phyloP scores from a whole-genome alignment of 92 coral and sea anemone species.

The Zoanthus gigantus region DNA sequence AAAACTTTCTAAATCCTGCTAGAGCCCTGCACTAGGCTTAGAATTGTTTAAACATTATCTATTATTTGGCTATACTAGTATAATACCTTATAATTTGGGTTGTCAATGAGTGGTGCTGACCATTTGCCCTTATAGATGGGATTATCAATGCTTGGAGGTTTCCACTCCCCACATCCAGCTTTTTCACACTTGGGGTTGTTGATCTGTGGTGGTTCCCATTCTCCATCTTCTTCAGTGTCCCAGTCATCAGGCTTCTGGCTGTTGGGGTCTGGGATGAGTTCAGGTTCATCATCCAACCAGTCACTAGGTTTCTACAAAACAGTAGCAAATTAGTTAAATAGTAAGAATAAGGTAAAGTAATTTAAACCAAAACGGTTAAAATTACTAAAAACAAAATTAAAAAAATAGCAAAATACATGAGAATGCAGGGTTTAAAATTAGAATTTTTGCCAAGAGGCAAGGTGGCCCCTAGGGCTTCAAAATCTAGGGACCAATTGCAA shows the following conservation, averaged over 20 bases:
- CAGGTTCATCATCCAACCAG: conserved; percentile 98
- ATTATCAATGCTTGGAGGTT: conserved; percentile 87
- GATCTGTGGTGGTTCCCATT: conserved; percentile 98
- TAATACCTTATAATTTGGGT: conserved; percentile 92
- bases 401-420: no score
- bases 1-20: no score
- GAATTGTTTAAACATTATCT: no score
- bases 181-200: conserved; percentile 98
- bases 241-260: conserved; percentile 97
- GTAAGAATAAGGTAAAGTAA: no score
- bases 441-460: no score
- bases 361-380: no score
- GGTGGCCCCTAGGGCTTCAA: no score
- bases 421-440: no score
- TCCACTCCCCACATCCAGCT: conserved; percentile 98
- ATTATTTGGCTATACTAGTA: neutral
- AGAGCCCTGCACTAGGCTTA: no score
- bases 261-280: conserved; percentile 92
- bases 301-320: conserved; percentile 90
- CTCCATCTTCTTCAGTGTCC: conserved; percentile 99
- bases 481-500: no score
- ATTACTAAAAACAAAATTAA: no score
- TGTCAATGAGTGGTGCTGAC: conserved; percentile 93
- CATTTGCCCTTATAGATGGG: conserved; percentile 97
- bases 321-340: neutral